phyloP scores from a whole-genome alignment of 1,140 invertebrate genomes.

The Cyclargus thomasi region DNA sequence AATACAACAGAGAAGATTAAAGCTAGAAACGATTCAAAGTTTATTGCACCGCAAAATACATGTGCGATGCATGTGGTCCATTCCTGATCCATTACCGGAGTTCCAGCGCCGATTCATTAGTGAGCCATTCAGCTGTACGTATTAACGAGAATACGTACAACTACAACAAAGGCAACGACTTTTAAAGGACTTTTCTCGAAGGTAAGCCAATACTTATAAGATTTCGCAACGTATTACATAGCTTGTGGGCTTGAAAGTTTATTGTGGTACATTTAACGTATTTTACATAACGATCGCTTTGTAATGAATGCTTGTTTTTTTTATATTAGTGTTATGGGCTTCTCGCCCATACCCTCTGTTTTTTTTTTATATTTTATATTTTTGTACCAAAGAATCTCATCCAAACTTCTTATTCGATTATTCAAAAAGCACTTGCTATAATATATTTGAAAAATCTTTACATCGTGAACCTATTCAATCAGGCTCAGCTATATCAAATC shows the following conservation, averaged over 20 bases:
- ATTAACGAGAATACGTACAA: conserved; percentile 10
- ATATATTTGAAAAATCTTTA: no score
- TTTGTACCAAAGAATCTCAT: no score
- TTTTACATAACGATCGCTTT: neutral
- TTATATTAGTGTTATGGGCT: no score
- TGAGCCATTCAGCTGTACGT: neutral
- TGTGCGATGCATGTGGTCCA: conserved; percentile 1
- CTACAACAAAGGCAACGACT: conserved; percentile 2
- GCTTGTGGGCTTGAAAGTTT: neutral
- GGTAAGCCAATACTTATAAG: neutral
- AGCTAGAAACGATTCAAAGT: neutral
- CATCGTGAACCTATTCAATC: no score
- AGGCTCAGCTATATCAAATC: no score
- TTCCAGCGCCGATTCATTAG: conserved; percentile 5
- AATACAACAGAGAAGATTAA: neutral
- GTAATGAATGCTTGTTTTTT: no score
- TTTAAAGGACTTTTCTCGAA: neutral
- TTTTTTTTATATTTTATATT: no score
- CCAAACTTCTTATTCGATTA: no score
- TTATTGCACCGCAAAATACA: conserved; percentile 5
- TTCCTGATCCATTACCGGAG: conserved; percentile 7
- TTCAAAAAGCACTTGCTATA: no score
- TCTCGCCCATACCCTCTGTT: no score
- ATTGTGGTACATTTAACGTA: neutral
- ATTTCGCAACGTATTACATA: neutral